phyloP scores from a whole-genome alignment of 1,140 invertebrate species.

The Calliopsis andreniformis region DNA sequence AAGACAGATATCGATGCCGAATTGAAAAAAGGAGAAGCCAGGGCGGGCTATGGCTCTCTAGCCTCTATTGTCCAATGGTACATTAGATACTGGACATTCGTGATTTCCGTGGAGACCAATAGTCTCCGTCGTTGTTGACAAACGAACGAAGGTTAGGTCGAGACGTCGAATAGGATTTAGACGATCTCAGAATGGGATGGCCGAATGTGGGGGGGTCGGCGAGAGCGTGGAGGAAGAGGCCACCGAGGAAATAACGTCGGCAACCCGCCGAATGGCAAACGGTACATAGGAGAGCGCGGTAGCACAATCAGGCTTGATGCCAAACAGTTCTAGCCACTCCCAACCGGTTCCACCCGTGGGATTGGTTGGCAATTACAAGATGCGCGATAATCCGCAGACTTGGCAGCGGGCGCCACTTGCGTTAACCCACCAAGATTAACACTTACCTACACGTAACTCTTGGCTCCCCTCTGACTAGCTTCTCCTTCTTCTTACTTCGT shows the following conservation, averaged over 20 bases:
- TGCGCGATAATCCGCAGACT: constrained; percentile 81
- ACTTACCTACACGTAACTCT: constrained; percentile 79
- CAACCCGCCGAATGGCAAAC: constrained; percentile 70
- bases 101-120: constrained; percentile 61
- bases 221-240: constrained; percentile 39
- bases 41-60: neutral
- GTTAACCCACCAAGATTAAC: constrained; percentile 81
- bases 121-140: constrained; percentile 62
- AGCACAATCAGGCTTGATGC: constrained; percentile 81
- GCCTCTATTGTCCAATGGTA: constrained; percentile 29
- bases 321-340: constrained; percentile 77
- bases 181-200: constrained; percentile 61
- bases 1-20: constrained; percentile 35
- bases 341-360: constrained; percentile 76
- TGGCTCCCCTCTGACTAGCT: constrained; percentile 67
- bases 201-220: constrained; percentile 10
- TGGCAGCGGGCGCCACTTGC: constrained; percentile 78
- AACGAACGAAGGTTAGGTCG: constrained; percentile 58
- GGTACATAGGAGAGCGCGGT: constrained; percentile 67
- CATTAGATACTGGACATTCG: constrained; percentile 61
- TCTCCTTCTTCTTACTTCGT: constrained; percentile 53
- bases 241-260: constrained; percentile 66
- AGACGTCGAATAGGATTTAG: constrained; percentile 68
- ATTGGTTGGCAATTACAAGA: constrained; percentile 82
- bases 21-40: constrained; percentile 11